Evolutionary conservation across 2,888 invertebrate genomes (phyloP).

Genomic region (Volucella inanis): DNA sequence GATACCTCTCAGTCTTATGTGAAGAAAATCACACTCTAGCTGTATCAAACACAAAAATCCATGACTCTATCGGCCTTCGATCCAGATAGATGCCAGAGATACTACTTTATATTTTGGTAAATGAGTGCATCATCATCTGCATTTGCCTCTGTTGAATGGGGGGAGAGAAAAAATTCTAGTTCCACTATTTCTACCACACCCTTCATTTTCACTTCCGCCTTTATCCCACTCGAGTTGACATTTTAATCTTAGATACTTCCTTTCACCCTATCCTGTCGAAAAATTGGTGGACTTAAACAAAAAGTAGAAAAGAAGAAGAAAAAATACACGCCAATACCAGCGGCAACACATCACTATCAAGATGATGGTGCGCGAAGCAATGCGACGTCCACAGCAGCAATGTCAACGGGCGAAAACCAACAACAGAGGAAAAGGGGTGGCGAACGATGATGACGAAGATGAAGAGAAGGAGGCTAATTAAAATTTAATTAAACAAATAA

Average conservation of each 20-base stretch:
- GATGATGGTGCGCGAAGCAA: conserved; percentile 55
- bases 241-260: conserved; percentile 32
- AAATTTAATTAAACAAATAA: conserved; percentile 78
- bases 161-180: too few relatives aligned
- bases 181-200: neutral
- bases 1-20: too few relatives aligned
- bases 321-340: conserved; percentile 28
- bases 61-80: too few relatives aligned
- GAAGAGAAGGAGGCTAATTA: conserved; percentile 76
- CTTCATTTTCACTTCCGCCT: neutral
- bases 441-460: conserved; percentile 60
- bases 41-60: too few relatives aligned
- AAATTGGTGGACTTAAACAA: neutral
- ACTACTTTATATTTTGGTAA: too few relatives aligned
- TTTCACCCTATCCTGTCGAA: conserved; percentile 6
- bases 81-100: too few relatives aligned
- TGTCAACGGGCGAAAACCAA: too few relatives aligned
- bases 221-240: neutral
- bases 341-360: conserved; percentile 67
- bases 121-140: too few relatives aligned
- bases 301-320: conserved; percentile 22
- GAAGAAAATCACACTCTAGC: too few relatives aligned
- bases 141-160: too few relatives aligned
- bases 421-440: neutral
- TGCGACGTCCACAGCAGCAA: neutral